These are phyloP conservation scores for Azorinus chamasolen DNA, from an alignment of 2,888 invertebrate species.

Conservation along the genomic window DNA sequence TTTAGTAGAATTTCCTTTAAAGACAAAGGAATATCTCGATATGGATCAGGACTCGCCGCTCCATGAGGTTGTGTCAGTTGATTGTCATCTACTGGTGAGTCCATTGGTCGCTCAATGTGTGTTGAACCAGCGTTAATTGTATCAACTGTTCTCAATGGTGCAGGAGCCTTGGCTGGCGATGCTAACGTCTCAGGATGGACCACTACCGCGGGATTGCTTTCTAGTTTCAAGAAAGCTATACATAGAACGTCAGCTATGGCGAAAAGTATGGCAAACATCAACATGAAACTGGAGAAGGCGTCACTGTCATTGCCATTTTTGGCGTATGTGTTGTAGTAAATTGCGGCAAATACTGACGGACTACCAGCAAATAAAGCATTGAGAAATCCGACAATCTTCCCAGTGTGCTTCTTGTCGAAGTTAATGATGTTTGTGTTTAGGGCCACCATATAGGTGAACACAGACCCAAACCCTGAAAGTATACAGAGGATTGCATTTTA, in stretches of 20 bases:
- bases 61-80: too few relatives aligned
- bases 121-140: too few relatives aligned
- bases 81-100: too few relatives aligned
- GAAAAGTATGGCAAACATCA: conserved; percentile 65
- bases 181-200: too few relatives aligned
- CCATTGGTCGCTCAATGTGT: too few relatives aligned
- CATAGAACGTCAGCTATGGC: conserved; percentile 62
- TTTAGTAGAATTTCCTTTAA: conserved; percentile 52
- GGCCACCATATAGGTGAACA: conserved; percentile 73
- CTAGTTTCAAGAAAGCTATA: conserved; percentile 57
- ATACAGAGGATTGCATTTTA: background rate
- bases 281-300: conserved; percentile 65
- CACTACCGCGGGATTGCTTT: conserved; percentile 7
- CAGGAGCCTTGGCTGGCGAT: too few relatives aligned
- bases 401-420: conserved; percentile 63
- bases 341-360: conserved; percentile 65
- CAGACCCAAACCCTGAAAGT: conserved; percentile 70
- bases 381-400: conserved; percentile 68
- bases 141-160: too few relatives aligned
- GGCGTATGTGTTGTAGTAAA: conserved; percentile 62
- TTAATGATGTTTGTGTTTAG: conserved; percentile 73
- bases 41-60: too few relatives aligned
- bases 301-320: conserved; percentile 42
- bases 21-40: conserved; percentile 27
- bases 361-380: conserved; percentile 73